Conservation (phyloP, 2,888 invertebrate species). For the Mimas tiliae region DNA sequence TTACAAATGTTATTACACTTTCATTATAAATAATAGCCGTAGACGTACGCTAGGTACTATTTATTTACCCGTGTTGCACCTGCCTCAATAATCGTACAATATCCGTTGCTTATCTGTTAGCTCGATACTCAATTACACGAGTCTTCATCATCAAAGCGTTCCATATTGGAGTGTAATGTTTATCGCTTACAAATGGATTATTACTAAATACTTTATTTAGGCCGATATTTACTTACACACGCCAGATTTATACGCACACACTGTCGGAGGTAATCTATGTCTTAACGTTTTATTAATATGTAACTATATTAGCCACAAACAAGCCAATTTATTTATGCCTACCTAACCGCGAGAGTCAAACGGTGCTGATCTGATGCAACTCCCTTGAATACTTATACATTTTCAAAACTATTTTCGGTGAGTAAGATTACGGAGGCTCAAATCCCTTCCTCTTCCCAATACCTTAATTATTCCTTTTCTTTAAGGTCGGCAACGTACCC, state of each 20-base stretch:
- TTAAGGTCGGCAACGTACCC: too few relatives aligned
- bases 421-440: too few relatives aligned
- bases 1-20: not conserved
- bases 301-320: not conserved
- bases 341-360: too few relatives aligned
- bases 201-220: constrained; percentile 3
- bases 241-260: not conserved
- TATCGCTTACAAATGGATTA: constrained; percentile 17
- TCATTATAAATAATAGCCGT: not conserved
- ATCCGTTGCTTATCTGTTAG: not conserved
- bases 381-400: too few relatives aligned
- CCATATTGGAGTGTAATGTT: not conserved
- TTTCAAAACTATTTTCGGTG: too few relatives aligned
- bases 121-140: not conserved
- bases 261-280: not conserved
- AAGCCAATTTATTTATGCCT: not conserved
- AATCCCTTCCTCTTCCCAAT: too few relatives aligned
- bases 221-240: not conserved
- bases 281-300: not conserved
- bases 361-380: too few relatives aligned
- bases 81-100: not conserved
- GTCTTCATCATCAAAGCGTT: not conserved
- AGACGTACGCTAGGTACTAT: not conserved
- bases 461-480: too few relatives aligned
- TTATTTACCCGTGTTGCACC: constrained; percentile 1